Conservation (phyloP, 2,797 vertebrate genomes). For the Furcifer pardalis region DNA sequence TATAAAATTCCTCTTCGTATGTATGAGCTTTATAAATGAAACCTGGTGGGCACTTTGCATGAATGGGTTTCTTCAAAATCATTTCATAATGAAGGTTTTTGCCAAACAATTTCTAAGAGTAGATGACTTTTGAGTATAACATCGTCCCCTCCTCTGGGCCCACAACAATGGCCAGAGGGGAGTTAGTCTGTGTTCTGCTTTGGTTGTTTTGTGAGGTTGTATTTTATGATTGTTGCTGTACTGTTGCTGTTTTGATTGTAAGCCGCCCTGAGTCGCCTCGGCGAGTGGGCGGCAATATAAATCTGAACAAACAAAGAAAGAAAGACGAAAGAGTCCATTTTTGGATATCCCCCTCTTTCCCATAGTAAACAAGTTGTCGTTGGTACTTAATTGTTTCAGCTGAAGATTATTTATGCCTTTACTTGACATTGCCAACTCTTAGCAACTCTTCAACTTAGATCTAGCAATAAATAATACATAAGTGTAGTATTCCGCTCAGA, state of each 20-base stretch:
- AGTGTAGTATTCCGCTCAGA: conserved; percentile 17
- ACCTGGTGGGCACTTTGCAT: background rate
- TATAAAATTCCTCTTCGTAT: too few relatives aligned
- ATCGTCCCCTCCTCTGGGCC: too few relatives aligned
- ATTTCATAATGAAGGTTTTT: background rate
- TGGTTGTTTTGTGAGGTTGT: too few relatives aligned
- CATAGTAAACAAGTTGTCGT: conserved; percentile 12
- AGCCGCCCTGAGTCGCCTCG: too few relatives aligned
- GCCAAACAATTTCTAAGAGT: background rate
- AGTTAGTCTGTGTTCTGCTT: too few relatives aligned
- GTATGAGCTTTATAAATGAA: background rate
- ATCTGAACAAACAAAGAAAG: too few relatives aligned
- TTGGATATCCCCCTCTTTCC: background rate
- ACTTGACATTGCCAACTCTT: conserved; percentile 46
- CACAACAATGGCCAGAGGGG: too few relatives aligned
- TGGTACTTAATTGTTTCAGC: conserved; percentile 54
- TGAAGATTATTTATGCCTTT: conserved; percentile 43
- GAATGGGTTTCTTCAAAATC: conserved; percentile 5
- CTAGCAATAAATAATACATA: conserved; percentile 36
- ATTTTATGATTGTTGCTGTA: too few relatives aligned
- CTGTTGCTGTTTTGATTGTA: too few relatives aligned
- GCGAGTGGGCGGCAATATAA: too few relatives aligned
- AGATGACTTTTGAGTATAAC: background rate
- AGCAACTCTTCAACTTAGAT: conserved; percentile 18
- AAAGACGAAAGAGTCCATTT: background rate